Base-by-base conservation (phyloP, 2,888 invertebrate genomes). In the Seira ritae region DNA sequence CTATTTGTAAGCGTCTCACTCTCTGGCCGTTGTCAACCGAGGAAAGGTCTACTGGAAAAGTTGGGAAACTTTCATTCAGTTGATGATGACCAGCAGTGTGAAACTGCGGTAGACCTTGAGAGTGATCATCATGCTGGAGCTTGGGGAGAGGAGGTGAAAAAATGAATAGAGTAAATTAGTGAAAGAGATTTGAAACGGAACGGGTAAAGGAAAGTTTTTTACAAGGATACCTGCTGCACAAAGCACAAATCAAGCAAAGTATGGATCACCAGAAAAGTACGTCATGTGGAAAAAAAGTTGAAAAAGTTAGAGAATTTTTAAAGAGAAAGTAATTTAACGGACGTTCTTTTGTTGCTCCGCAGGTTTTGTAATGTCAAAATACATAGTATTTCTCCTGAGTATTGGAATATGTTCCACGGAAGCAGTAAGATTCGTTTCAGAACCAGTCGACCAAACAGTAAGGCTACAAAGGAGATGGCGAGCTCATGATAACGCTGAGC, bases 371-470 rank as follows among this genome's bases (percentile, higher is more conserved):
- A 31, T 31, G 31, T 4, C 24, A 17, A 76, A 60, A 22, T 65
- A 50, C 65, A 0, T 75, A 65, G 70, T 75, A 75, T 50, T 80
- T 50, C 19, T 65, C 10, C 20, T 70, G 19, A 66, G 70, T 66
- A 69, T 80, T 80, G 74, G 80, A 75, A 10, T 75, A 19, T 69
- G 55, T 23, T 17, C 31, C 0, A 23, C 71, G 4, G 31, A 75
- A 3, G 69, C 65, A 10, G 31, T 71, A 1, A 69, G 80, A 22
- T 80, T 80, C 75, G 66, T 75, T 0, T 6, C 70, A 15, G 80
- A 80, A 22, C 80, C 80, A 19, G 3, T 24, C 19, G 80, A 80
- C 20, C 42, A 65, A 2, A 80, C 80, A 15, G 19, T 80, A 12
- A 23, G 80, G 0, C 31, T 80, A 22, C n/a, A 80, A 55, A 66